Evolutionary conservation across 1,140 invertebrate species (phyloP), one percentile per base, ranked within the genome.

Genomic region (Catajapyx aquilonaris): DNA sequence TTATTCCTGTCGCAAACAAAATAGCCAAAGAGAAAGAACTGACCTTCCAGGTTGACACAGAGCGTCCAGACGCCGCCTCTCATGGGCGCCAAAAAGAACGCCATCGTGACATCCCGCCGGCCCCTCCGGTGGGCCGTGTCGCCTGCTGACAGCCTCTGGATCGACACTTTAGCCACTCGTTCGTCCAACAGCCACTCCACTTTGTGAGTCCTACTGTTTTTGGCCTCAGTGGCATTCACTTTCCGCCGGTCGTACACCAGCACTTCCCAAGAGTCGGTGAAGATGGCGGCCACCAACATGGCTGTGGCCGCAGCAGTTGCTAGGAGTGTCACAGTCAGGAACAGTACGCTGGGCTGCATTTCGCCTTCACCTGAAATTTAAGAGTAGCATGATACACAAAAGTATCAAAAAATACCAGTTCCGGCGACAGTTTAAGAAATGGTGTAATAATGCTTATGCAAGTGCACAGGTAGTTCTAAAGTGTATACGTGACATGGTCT

Each of bases 231-330:
- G 2, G 47, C 44, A 18, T 46, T 49, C 5, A 48, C 44, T 17
- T 31, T 48, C 47, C 20, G 34, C 37, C 60, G 64, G 51, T 81
- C 69, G 76, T 80, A 84, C 20, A 60, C 64, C 21, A 85, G 69
- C 47, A 76, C 68, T 52, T 86, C 81, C 81, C 80, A 85, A 50
- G 83, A 75, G 48, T 83, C 76, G 17, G 79, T 81, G 70, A 83
- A 77, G 44, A 84, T 78, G 22, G 79, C 76, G 2, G 68, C 68
- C 45, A 76, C 80, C 13, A 86, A 55, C 65, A 83, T 71, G 5
- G 68, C 70, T n/a, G 77, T 80, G 2, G 75, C 71, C 38, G 64
- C 61, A 2, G 60, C 60, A 7, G 70, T 72, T 43, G 71, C 37
- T 4, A 62, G 40, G 22, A 68, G 43, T 0, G 65, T 66, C 11